Percentiles rank a stretch among this genome's conserved stretches.
These are phyloP conservation scores for Scaptomyza montana DNA, from an alignment of 1,140 invertebrate species.

Conservation along the genomic window DNA sequence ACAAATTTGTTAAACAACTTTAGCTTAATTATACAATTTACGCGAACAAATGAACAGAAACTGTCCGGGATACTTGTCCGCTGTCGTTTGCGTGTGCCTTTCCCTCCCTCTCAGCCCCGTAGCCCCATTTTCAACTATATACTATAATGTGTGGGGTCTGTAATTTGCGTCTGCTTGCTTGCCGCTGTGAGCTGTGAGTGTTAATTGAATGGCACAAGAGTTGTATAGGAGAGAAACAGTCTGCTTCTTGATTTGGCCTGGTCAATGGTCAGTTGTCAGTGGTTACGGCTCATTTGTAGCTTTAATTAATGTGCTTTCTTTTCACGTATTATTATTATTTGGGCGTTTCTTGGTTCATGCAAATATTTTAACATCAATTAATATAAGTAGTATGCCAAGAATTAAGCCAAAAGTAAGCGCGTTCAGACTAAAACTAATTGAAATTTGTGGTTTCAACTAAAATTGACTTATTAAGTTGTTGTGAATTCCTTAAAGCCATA, in stretches of 20 bases:
- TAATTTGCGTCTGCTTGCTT: slow-evolving; percentile 63
- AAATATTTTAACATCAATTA: slow-evolving; percentile 70
- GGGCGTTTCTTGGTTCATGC: slow-evolving; percentile 59
- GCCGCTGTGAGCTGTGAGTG: slow-evolving; percentile 44
- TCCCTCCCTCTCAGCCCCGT: neutral
- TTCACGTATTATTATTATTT: neutral
- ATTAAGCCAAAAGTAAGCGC: slow-evolving; percentile 24
- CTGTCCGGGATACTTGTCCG: slow-evolving; percentile 17
- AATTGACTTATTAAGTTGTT: neutral
- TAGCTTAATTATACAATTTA: slow-evolving; percentile 70
- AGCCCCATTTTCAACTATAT: neutral
- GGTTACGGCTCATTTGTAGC: slow-evolving; percentile 9
- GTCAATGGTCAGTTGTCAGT: slow-evolving; percentile 15
- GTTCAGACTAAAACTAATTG: slow-evolving; percentile 59
- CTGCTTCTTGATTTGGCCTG: slow-evolving; percentile 15
- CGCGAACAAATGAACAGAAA: slow-evolving; percentile 58
- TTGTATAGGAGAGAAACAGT: slow-evolving; percentile 8
- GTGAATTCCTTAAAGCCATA: slow-evolving; percentile 7
- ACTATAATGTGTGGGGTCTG: slow-evolving; percentile 34
- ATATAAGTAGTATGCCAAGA: slow-evolving; percentile 50
- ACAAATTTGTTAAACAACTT: slow-evolving; percentile 77
- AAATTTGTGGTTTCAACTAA: slow-evolving; percentile 57
- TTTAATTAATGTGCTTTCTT: slow-evolving; percentile 16
- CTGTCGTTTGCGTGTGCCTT: slow-evolving; percentile 32
- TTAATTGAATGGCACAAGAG: slow-evolving; percentile 54